Evolutionary conservation across 2,888 invertebrate genomes (phyloP).

Genomic region (Dolichopus griseipennis): DNA sequence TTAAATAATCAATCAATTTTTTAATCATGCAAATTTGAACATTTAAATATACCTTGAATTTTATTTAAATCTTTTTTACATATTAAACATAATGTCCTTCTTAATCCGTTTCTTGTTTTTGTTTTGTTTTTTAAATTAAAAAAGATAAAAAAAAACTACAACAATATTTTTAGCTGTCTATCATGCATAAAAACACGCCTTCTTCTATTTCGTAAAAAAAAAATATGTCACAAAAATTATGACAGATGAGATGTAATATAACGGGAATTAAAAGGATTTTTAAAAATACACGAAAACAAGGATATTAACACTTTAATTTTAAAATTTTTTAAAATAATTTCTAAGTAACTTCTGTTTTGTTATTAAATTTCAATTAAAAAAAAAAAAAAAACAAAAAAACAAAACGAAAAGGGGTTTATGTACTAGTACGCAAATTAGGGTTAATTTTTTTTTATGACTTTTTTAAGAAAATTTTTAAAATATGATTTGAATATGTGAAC

Average conservation of each 20-base stretch:
- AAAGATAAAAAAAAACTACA: background rate
- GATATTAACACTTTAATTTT: background rate
- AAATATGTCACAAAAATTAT: background rate
- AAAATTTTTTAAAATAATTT: background rate
- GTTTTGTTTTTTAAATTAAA: background rate
- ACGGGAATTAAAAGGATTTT: background rate
- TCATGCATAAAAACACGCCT: background rate
- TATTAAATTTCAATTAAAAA: slow-evolving; percentile 1
- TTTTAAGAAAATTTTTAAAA: slow-evolving; percentile 14
- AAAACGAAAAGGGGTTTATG: background rate
- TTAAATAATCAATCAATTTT: too few relatives aligned
- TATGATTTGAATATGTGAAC: slow-evolving; percentile 18
- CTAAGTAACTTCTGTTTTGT: background rate
- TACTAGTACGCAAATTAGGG: slow-evolving; percentile 17
- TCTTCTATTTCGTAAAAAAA: background rate
- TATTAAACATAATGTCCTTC: too few relatives aligned
- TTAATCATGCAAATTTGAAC: too few relatives aligned
- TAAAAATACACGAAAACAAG: background rate
- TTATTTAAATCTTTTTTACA: too few relatives aligned
- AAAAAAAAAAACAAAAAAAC: background rate
- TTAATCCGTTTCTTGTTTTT: background rate
- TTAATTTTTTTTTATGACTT: slow-evolving; percentile 11
- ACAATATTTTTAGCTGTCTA: background rate
- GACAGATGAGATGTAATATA: background rate
- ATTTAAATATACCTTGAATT: too few relatives aligned